Evolutionary conservation across 2,797 vertebrate species (phyloP), one percentile per base, ranked within the genome.

Genomic region (Fundulus diaphanus): DNA sequence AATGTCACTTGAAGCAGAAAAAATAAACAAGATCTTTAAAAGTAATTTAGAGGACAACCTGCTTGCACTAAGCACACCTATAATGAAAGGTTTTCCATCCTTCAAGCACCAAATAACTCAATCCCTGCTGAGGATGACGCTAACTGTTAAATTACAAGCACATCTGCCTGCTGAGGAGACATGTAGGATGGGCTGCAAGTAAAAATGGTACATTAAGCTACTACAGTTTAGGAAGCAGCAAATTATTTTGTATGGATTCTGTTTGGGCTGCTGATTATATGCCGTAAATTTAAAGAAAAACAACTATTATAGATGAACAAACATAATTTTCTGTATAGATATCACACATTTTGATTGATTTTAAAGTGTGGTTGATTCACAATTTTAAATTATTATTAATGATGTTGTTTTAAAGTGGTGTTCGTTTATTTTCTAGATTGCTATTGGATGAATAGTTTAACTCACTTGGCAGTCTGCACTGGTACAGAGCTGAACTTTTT

Each of bases 21-120:
- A 72, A 48, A n/a, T 48, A 61, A 72, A 72, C 22, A 48, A 61
- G 42, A 72, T n/a, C 42, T 48, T 72, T 61, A 48, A 59, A 61
- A 63, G 29, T 48, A 46, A 48, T 31, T 59, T 71, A 57, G 42
- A 20, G 31, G 15, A 27, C 24, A 44, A 72, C 69, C 35, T 29
- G 18, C 40, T 42, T 42, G 3, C 35, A 27, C 51, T 56, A 42
- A 56, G 12, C 24, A 12, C 49, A 40, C 15, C 1, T 3, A 54
- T 24, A 29, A 27, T 18, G 29, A 56, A 27, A 20, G 27, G 35
- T 71, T 71, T 18, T 37, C 24, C 33, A 54, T 5, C 69, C 33
- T 52, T n/a, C 33, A 15, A 37, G 33, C 31, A 15, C 48, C 35
- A 37, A 54, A 40, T 49, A 22, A 35, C 22, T 52, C 51, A 54